Percentiles rank a stretch among this genome's conserved stretches.
Evolutionary conservation across 2,888 invertebrate genomes (phyloP).

Genomic region (Plemyria rubiginata): DNA sequence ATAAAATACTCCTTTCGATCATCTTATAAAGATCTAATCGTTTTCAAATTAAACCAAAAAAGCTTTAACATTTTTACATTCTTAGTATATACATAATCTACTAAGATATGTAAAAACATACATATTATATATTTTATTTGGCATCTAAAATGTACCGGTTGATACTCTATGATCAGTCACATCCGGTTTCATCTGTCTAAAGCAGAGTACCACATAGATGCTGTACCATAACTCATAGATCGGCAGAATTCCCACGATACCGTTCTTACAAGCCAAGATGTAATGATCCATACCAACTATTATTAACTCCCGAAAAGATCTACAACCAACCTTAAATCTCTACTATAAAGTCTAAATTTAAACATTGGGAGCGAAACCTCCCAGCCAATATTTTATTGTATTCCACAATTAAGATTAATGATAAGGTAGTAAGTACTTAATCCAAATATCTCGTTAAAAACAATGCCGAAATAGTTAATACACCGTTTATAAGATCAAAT

Average conservation of each 20-base stretch:
- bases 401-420: conserved; percentile 85
- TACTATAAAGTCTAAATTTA: conserved; percentile 57
- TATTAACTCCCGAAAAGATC: conserved; percentile 57
- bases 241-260: conserved; percentile 80
- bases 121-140: neutral
- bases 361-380: conserved; percentile 53
- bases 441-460: conserved; percentile 80
- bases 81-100: no score
- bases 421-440: conserved; percentile 83
- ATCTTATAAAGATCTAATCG: no score
- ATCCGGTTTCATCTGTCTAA: conserved; percentile 42
- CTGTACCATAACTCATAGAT: conserved; percentile 70
- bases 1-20: no score
- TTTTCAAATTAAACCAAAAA: neutral
- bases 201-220: conserved; percentile 44
- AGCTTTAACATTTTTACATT: no score
- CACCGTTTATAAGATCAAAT: conserved; percentile 69
- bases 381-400: conserved; percentile 81
- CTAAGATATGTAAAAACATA: neutral
- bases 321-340: conserved; percentile 61
- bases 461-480: conserved; percentile 67
- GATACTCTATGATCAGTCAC: conserved; percentile 20
- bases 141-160: conserved; percentile 10
- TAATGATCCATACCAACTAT: conserved; percentile 77
- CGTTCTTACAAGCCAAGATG: conserved; percentile 77